A percentile compares a stretch with the other conserved stretches of the same genome.
Evolutionary conservation across 2,113 vertebrate genomes (phyloP).

Genomic region (Peromyscus californicus): DNA sequence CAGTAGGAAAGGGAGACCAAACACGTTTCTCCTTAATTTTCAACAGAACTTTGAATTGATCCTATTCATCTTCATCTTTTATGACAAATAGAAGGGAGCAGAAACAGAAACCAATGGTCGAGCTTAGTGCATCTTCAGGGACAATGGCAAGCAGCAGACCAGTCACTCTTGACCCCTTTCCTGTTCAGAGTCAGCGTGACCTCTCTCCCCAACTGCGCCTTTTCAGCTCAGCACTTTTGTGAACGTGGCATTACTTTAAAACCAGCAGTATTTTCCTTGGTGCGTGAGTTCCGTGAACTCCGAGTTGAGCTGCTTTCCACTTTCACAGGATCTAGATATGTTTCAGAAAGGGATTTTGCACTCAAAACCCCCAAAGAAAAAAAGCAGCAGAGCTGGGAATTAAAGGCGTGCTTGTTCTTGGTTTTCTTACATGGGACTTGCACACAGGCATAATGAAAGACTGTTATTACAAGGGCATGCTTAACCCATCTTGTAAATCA

Average conservation of each 20-base stretch:
- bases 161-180: neutral
- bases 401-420: slow-evolving; percentile 41
- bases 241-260: neutral
- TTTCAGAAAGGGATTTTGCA: slow-evolving; percentile 33
- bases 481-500: slow-evolving; percentile 71
- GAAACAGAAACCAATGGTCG: neutral
- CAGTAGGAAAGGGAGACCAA: neutral
- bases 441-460: slow-evolving; percentile 50
- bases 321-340: slow-evolving; percentile 52
- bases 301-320: slow-evolving; percentile 37
- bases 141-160: neutral
- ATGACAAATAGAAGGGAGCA: slow-evolving; percentile 46
- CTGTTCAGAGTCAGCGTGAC: neutral
- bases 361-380: neutral
- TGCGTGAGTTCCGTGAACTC: slow-evolving; percentile 29
- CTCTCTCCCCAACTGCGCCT: neutral
- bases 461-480: slow-evolving; percentile 13
- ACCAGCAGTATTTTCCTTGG: neutral
- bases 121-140: neutral
- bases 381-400: neutral
- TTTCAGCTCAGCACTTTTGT: neutral
- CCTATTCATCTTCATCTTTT: neutral
- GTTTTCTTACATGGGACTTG: slow-evolving; percentile 20
- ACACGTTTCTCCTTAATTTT: neutral
- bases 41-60: neutral